Percentiles rank a stretch among this genome's conserved stretches.
Conservation (phyloP, 2,888 invertebrate genomes). For the Pecten maximus region DNA sequence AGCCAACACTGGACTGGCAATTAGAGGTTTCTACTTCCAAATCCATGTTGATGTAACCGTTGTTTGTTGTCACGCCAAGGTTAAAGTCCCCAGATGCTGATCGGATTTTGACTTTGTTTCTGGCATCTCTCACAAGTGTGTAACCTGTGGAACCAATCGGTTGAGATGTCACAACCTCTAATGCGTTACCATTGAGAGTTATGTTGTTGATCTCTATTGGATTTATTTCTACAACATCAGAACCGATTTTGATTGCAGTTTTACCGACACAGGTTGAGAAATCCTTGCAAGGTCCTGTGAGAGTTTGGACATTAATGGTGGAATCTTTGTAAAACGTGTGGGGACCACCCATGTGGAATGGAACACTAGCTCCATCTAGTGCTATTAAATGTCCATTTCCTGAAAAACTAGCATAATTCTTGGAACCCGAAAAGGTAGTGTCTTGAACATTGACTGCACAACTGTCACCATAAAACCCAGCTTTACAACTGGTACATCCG, state of each 20-base stretch:
- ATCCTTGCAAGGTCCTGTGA: conserved; percentile 51
- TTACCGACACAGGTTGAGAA: conserved; percentile 52
- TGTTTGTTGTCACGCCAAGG: conserved; percentile 50
- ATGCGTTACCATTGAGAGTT: conserved; percentile 39
- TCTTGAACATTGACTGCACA: conserved; percentile 60
- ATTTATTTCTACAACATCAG: conserved; percentile 45
- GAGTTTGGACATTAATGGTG: conserved; percentile 51
- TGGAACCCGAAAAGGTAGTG: background rate
- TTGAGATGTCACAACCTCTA: background rate
- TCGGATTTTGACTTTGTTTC: conserved; percentile 44
- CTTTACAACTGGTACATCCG: conserved; percentile 61
- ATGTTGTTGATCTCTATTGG: conserved; percentile 44
- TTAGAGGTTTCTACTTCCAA: conserved; percentile 39
- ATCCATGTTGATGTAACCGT: conserved; percentile 55
- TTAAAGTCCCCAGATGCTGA: conserved; percentile 41
- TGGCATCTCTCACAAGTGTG: conserved; percentile 51
- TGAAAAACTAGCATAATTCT: conserved; percentile 55
- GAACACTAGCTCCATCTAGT: conserved; percentile 67
- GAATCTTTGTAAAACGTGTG: conserved; percentile 49
- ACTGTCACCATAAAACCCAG: conserved; percentile 63
- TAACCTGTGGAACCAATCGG: conserved; percentile 35
- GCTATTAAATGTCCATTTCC: conserved; percentile 63
- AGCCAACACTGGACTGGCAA: conserved; percentile 44
- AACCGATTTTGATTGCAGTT: conserved; percentile 50
- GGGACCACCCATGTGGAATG: conserved; percentile 57